A percentile compares a stretch with the other conserved stretches of the same genome.
These are phyloP conservation scores for Drosophila parabipectinata DNA, from an alignment of 1,140 invertebrate species.

Conservation along the genomic window DNA sequence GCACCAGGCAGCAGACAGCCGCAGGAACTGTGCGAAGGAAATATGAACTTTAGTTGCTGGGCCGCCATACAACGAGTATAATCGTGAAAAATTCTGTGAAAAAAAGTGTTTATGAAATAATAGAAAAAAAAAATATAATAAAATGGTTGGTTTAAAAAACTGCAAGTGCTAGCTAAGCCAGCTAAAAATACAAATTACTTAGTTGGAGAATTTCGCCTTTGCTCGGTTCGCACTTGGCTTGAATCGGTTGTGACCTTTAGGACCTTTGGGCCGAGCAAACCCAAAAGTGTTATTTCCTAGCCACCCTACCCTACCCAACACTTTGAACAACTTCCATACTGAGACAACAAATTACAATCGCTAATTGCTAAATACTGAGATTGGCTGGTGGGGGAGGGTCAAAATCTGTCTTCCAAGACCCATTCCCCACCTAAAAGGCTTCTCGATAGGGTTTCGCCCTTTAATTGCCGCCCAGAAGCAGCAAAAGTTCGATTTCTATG, in stretches of 20 bases:
- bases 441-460: slow-evolving; percentile 63
- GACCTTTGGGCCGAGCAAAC: slow-evolving; percentile 20
- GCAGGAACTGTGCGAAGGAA: slow-evolving; percentile 17
- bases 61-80: slow-evolving; percentile 4
- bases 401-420: slow-evolving; percentile 24
- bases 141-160: slow-evolving; percentile 9
- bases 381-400: slow-evolving; percentile 9
- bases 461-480: slow-evolving; percentile 54
- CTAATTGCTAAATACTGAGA: slow-evolving; percentile 30
- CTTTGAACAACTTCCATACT: neutral
- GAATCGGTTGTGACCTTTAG: slow-evolving; percentile 49
- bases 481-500: slow-evolving; percentile 51
- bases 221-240: slow-evolving; percentile 17
- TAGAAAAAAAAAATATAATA: slow-evolving; percentile 4
- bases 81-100: neutral
- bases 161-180: slow-evolving; percentile 4
- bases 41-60: slow-evolving; percentile 2
- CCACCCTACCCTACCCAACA: slow-evolving; percentile 2
- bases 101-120: slow-evolving; percentile 12
- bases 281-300: slow-evolving; percentile 18
- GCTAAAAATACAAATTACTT: slow-evolving; percentile 48
- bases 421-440: slow-evolving; percentile 41
- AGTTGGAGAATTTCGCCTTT: slow-evolving; percentile 20
- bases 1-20: slow-evolving; percentile 12
- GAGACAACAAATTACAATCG: slow-evolving; percentile 25